Evolutionary conservation across 2,888 invertebrate species (phyloP).

Genomic region (Cephus spinipes): DNA sequence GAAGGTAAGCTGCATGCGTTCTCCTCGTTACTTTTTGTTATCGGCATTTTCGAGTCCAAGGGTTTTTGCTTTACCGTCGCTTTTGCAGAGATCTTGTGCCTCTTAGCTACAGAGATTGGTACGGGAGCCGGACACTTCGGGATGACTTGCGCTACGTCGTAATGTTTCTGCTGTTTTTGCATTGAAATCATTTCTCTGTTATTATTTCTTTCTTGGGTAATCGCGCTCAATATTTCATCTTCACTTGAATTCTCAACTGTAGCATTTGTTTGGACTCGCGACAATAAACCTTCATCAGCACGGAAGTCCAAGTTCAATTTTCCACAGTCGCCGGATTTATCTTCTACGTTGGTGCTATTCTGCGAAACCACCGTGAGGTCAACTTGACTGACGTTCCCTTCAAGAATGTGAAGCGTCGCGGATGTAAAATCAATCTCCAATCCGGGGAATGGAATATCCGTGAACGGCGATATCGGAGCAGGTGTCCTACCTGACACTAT

Average conservation of each 20-base stretch:
- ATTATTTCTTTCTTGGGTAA: neutral
- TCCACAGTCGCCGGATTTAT: neutral
- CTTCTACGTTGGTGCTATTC: neutral
- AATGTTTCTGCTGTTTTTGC: neutral
- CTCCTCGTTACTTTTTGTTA: neutral
- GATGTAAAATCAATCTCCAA: neutral
- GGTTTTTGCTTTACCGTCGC: neutral
- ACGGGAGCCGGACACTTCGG: constrained; percentile 12
- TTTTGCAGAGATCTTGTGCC: neutral
- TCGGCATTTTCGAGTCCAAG: neutral
- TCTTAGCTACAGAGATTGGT: constrained; percentile 9
- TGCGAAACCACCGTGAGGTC: neutral
- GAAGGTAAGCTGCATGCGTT: constrained; percentile 11
- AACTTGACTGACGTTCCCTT: neutral
- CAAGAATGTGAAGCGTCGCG: neutral
- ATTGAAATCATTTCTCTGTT: neutral
- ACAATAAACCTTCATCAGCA: neutral
- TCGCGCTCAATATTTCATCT: neutral
- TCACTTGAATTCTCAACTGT: neutral
- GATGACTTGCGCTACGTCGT: neutral
- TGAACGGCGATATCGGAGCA: neutral
- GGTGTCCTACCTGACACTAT: constrained; percentile 45
- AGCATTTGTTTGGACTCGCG: neutral
- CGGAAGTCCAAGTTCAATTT: neutral
- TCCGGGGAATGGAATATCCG: neutral